Conservation (phyloP, 2,113 vertebrate genomes). For the Vicugna pacos region DNA sequence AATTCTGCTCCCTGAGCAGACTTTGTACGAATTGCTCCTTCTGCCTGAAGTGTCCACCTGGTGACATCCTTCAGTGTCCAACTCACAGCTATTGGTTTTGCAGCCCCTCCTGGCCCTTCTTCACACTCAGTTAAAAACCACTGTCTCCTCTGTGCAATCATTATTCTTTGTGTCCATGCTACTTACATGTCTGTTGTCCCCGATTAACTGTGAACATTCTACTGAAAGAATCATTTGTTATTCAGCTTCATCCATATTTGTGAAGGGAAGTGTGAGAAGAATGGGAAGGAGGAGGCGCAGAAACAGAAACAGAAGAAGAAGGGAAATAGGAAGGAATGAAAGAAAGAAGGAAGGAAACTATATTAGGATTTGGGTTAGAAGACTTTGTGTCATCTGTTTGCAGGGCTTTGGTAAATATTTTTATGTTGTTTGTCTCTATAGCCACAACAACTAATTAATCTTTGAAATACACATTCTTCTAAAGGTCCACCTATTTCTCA, state of each 20-base stretch:
- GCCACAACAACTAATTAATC: background rate
- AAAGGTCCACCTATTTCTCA: slow-evolving; percentile 1
- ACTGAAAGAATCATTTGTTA: background rate
- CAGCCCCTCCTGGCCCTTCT: background rate
- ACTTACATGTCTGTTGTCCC: background rate
- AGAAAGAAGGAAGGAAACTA: background rate
- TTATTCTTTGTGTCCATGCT: background rate
- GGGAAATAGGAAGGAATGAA: background rate
- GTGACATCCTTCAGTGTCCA: background rate
- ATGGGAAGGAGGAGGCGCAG: background rate
- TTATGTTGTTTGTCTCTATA: background rate
- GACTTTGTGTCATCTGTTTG: background rate
- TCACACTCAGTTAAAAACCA: background rate
- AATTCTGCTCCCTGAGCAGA: background rate
- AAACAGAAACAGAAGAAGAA: background rate
- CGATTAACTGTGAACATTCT: background rate
- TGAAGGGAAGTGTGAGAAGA: background rate
- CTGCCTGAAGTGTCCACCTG: background rate
- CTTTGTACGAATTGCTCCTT: background rate
- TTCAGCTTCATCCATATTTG: background rate
- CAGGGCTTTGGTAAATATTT: background rate
- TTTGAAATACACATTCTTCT: background rate
- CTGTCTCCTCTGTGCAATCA: background rate
- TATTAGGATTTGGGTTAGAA: background rate
- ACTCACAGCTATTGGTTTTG: background rate